Evolutionary conservation across 2,113 vertebrate genomes (phyloP), one percentile per base, ranked within the genome.

Genomic region (Scolopax mira): DNA sequence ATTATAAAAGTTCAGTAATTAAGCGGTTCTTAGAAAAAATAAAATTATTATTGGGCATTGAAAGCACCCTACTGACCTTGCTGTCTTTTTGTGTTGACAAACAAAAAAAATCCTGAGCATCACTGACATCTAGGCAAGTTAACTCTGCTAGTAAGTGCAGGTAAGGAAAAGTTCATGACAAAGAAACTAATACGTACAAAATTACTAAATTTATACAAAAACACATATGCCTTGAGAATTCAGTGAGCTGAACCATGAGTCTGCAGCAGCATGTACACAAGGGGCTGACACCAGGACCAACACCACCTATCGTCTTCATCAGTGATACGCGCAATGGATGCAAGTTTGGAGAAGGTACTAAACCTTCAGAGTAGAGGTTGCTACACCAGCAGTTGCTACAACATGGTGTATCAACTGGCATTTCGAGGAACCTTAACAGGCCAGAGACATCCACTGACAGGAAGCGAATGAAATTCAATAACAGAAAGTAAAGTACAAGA

Each of bases 31-130:
- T 61, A 27, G 7, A 46, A 77, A 88, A 77, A 65, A 46, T 33
- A 77, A 73, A 6, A 6, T 49, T 33, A 44, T 24, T 2, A 0
- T 1, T 31, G 9, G 21, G 28, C 37, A 66, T 5, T 41, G 37
- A 81, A 87, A 84, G 41, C 16, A 87, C 27, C 7, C 22, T n/a
- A 25, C 5, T 77, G 49, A 86, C 14, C 12, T 18, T 41, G 10
- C 17, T 54, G 11, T n/a, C 62, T 8, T 44, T 85, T 85, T 85
- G 12, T 75, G 28, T 49, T 82, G 61, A 72, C 62, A 75, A 11
- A 21, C n/a, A n/a, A n/a, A n/a, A n/a, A 33, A 91, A 81, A 85
- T 57, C 51, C 30, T 46, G 27, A 66, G 13, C 18, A 70, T 31
- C 39, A 12, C 44, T 65, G 78, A 87, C 28, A 42, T 14, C 10